Evolutionary conservation across 2,113 vertebrate species (phyloP).

Genomic region (Misgurnus anguillicaudatus): DNA sequence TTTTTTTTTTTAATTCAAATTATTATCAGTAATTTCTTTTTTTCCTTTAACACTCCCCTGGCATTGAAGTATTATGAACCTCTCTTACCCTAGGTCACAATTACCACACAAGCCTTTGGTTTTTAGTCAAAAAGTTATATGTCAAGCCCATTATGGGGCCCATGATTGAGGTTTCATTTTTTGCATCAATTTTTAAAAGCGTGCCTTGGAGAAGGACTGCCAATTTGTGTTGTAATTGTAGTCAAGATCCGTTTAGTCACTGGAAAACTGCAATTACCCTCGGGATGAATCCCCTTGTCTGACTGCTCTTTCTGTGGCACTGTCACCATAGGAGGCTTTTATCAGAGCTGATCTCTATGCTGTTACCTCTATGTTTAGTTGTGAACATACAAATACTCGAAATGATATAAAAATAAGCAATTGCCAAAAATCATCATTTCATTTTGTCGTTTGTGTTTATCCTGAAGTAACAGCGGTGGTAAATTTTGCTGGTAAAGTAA

Average conservation of each 20-base stretch:
- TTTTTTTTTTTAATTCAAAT: neutral
- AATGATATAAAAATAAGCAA: constrained; percentile 25
- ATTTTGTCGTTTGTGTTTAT: constrained; percentile 28
- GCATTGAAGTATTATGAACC: neutral
- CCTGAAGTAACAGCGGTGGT: neutral
- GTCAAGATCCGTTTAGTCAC: constrained; percentile 40
- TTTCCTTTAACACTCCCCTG: neutral
- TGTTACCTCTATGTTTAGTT: neutral
- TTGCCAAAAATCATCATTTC: constrained; percentile 18
- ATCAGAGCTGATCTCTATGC: neutral
- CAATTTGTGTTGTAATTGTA: constrained; percentile 46
- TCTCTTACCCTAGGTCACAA: constrained; percentile 13
- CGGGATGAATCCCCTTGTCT: constrained; percentile 21
- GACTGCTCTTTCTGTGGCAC: constrained; percentile 17
- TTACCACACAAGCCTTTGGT: constrained; percentile 6
- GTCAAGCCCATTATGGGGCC: constrained; percentile 18
- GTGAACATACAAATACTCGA: constrained; percentile 23
- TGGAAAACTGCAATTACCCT: constrained; percentile 37
- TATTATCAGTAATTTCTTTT: neutral
- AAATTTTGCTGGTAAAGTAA: neutral
- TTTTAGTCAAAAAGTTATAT: constrained; percentile 11
- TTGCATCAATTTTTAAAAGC: constrained; percentile 38
- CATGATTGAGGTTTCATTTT: constrained; percentile 22
- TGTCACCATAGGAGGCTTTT: constrained; percentile 33
- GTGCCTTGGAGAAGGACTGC: constrained; percentile 6